Evolutionary conservation across 2,888 invertebrate genomes (phyloP).

Genomic region (Drosophila borborema): DNA sequence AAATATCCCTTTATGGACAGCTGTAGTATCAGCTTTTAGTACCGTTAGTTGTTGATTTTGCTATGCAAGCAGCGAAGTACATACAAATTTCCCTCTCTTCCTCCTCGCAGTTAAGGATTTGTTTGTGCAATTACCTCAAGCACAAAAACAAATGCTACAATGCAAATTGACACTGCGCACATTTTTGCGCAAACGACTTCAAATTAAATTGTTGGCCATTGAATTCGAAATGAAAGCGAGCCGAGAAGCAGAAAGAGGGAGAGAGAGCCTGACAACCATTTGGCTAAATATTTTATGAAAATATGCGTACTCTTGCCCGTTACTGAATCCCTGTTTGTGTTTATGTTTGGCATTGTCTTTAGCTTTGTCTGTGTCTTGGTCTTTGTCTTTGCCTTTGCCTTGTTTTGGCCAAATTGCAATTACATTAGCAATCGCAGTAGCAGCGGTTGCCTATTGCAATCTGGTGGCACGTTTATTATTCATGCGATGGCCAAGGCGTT

Average conservation of each 20-base stretch:
- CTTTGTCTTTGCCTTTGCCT: constrained; percentile 1
- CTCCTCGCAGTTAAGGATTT: constrained; percentile 29
- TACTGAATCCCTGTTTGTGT: constrained; percentile 26
- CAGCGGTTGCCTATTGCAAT: constrained; percentile 45
- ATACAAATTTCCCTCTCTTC: neutral
- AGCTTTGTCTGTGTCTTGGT: constrained; percentile 1
- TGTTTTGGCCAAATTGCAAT: constrained; percentile 58
- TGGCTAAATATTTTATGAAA: constrained; percentile 75
- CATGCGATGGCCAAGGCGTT: constrained; percentile 46
- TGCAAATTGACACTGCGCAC: constrained; percentile 28
- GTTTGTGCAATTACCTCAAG: constrained; percentile 64
- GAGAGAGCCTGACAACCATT: constrained; percentile 58
- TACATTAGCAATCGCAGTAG: constrained; percentile 53
- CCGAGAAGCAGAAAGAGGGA: neutral
- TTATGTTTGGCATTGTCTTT: constrained; percentile 24
- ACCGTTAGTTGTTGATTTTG: constrained; percentile 27
- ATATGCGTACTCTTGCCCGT: constrained; percentile 53
- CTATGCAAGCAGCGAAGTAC: constrained; percentile 34
- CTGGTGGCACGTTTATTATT: constrained; percentile 64
- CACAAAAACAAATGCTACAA: constrained; percentile 31
- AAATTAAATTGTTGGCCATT: constrained; percentile 72
- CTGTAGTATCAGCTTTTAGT: neutral
- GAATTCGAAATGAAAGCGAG: constrained; percentile 59
- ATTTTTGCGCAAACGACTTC: constrained; percentile 64
- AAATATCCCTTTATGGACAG: neutral